A percentile compares a stretch with the other conserved stretches of the same genome.
phyloP scores from a whole-genome alignment of 2,888 invertebrate species.

The Trachelus iudaicus region DNA sequence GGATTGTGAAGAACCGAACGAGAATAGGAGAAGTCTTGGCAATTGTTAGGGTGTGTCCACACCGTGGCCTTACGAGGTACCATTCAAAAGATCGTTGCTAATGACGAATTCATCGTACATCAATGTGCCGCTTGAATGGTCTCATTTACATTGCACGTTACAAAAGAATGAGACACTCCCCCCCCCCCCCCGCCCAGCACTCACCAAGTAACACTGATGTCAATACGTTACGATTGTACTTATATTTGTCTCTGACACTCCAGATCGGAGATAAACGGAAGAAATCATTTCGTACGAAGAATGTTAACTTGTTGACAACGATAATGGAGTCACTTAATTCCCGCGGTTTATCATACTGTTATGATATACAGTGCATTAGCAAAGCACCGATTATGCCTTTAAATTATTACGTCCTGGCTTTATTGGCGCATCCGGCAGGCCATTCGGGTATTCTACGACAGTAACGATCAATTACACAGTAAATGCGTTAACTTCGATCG shows the following conservation, averaged over 20 bases:
- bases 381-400: not conserved
- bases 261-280: not conserved
- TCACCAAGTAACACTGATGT: not conserved
- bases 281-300: not conserved
- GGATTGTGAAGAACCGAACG: not conserved
- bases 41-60: not conserved
- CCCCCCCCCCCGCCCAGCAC: no score
- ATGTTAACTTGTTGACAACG: not conserved
- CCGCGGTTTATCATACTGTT: not conserved
- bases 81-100: not conserved
- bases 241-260: not conserved
- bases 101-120: not conserved
- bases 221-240: not conserved
- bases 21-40: not conserved
- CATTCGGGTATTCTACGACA: not conserved
- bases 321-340: not conserved
- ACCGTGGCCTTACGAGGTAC: not conserved
- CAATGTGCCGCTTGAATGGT: not conserved
- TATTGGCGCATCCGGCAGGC: not conserved
- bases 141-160: not conserved
- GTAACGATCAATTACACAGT: not conserved
- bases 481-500: not conserved
- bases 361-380: not conserved
- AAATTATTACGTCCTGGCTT: not conserved
- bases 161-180: not conserved